phyloP scores from a whole-genome alignment of 2,113 vertebrate genomes.

The Athene cunicularia region DNA sequence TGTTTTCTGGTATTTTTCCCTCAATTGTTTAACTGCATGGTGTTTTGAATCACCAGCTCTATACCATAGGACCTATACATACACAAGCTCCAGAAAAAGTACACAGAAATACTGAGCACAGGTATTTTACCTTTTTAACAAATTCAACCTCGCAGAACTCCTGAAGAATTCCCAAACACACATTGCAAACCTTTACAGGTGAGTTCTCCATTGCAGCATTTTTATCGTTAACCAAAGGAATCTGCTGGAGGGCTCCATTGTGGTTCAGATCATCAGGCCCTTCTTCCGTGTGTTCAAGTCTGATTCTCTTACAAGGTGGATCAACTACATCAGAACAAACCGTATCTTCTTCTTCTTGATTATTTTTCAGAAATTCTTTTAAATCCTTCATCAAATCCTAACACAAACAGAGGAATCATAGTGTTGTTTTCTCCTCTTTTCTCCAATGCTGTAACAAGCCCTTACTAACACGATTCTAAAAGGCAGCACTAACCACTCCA shows the following conservation, averaged over 20 bases:
- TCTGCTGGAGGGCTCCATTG: slow-evolving; percentile 3
- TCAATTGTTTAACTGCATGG: neutral
- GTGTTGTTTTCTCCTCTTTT: neutral
- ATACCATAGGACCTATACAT: neutral
- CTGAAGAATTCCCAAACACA: slow-evolving; percentile 92
- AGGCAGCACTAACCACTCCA: neutral
- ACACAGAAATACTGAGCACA: neutral
- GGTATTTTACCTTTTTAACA: slow-evolving; percentile 81
- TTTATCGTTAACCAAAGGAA: neutral
- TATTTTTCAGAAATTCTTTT: slow-evolving; percentile 72
- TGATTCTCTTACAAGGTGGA: slow-evolving; percentile 85
- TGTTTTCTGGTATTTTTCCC: neutral
- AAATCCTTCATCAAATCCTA: slow-evolving; percentile 84
- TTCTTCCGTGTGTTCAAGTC: slow-evolving; percentile 56
- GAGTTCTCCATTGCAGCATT: neutral
- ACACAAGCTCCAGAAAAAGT: neutral
- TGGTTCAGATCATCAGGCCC: neutral
- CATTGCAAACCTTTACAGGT: slow-evolving; percentile 75
- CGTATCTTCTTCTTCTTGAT: slow-evolving; percentile 16
- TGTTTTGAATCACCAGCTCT: neutral
- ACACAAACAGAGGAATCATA: neutral
- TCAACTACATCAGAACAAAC: slow-evolving; percentile 37
- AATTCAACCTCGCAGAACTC: slow-evolving; percentile 81
- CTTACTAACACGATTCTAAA: neutral
- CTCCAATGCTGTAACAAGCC: neutral